Evolutionary conservation across 1,140 invertebrate species (phyloP).

Genomic region (Idris sp.): DNA sequence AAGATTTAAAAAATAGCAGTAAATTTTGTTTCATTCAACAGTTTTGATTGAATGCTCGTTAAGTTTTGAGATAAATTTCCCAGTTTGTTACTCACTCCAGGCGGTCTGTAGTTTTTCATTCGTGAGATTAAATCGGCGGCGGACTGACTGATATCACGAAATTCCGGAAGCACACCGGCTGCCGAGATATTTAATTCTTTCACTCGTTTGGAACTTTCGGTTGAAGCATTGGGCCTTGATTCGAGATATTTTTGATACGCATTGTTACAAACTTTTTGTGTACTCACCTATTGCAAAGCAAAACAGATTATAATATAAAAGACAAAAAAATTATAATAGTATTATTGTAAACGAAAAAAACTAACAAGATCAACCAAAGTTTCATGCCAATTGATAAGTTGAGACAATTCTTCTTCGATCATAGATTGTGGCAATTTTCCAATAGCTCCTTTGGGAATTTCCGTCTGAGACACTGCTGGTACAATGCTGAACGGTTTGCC

Average conservation of each 20-base stretch:
- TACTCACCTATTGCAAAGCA: constrained; percentile 80
- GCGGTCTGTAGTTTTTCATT: constrained; percentile 91
- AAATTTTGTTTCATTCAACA: no score
- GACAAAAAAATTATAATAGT: constrained; percentile 14
- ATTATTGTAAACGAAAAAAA: constrained; percentile 25
- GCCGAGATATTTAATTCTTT: constrained; percentile 82
- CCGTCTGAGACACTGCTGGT: constrained; percentile 73
- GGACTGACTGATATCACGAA: constrained; percentile 61
- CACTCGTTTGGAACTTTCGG: constrained; percentile 91
- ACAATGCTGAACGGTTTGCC: constrained; percentile 85
- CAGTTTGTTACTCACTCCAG: constrained; percentile 85
- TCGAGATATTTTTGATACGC: constrained; percentile 94
- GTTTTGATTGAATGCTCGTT: no score
- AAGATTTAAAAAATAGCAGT: no score
- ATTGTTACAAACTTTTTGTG: constrained; percentile 88
- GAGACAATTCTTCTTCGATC: constrained; percentile 90
- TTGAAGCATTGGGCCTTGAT: constrained; percentile 90
- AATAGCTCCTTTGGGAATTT: constrained; percentile 80
- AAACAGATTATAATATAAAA: no score
- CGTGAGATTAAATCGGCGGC: constrained; percentile 81
- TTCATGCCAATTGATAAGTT: constrained; percentile 87
- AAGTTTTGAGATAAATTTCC: no score
- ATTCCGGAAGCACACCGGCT: constrained; percentile 78
- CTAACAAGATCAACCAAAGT: constrained; percentile 86
- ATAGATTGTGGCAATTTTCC: constrained; percentile 89